These are phyloP conservation scores for Irena cyanogastra DNA, from an alignment of 2,113 vertebrate genomes.

Conservation along the genomic window DNA sequence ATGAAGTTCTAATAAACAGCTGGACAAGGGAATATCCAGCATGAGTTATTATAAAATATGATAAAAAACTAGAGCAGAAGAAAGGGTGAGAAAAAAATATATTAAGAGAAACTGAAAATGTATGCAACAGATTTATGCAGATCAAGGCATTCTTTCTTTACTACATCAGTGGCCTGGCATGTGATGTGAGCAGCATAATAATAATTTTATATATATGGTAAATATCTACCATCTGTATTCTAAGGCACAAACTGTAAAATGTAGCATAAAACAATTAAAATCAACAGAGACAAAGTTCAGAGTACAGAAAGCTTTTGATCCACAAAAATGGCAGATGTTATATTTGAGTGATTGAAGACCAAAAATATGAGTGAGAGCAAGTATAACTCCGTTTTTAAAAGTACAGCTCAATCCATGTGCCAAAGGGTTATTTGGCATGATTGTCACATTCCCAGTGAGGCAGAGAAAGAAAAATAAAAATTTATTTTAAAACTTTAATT, in stretches of 20 bases:
- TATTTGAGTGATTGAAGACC: conserved; percentile 3
- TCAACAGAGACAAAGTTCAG: conserved; percentile 33
- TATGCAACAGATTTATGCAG: conserved; percentile 30
- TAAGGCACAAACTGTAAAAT: conserved; percentile 6
- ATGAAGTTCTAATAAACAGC: not conserved
- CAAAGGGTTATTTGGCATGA: not conserved
- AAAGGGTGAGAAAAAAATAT: not conserved
- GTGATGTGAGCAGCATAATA: conserved; percentile 47
- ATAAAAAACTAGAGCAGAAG: not conserved
- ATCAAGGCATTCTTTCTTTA: conserved; percentile 58
- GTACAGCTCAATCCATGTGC: not conserved
- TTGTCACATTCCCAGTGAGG: not conserved
- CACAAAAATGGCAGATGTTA: conserved; percentile 26
- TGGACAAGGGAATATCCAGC: not conserved
- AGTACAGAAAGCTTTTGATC: conserved; percentile 32
- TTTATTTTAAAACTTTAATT: not conserved
- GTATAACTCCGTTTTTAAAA: not conserved
- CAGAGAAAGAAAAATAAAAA: not conserved
- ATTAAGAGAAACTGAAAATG: not conserved
- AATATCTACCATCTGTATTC: conserved; percentile 62
- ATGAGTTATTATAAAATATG: not conserved
- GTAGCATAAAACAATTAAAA: conserved; percentile 56
- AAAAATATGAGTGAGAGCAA: not conserved
- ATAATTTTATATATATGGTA: conserved; percentile 44
- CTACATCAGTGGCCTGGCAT: conserved; percentile 30